Conservation (phyloP, 2,888 invertebrate species). For the Augochlorella aurata region DNA sequence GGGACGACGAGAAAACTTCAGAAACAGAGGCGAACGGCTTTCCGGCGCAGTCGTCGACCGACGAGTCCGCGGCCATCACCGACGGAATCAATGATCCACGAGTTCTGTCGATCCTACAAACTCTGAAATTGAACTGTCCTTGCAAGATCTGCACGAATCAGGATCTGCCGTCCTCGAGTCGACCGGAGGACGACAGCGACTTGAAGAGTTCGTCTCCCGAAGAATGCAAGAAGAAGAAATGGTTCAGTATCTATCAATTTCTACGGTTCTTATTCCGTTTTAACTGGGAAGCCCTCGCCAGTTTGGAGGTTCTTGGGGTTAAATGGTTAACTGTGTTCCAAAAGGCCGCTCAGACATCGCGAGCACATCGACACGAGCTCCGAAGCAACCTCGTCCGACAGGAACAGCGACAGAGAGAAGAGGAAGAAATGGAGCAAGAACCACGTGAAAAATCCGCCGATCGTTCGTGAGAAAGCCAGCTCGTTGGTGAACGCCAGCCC, state of each 20-base stretch:
- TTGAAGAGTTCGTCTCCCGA: slow-evolving; percentile 58
- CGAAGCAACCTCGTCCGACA: slow-evolving; percentile 56
- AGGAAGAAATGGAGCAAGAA: slow-evolving; percentile 22
- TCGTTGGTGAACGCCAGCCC: slow-evolving; percentile 18
- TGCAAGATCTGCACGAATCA: slow-evolving; percentile 61
- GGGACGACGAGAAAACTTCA: slow-evolving; percentile 49
- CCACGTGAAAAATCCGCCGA: not conserved
- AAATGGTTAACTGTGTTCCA: not conserved
- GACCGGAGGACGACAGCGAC: slow-evolving; percentile 58
- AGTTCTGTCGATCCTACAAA: slow-evolving; percentile 46
- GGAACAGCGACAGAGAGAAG: slow-evolving; percentile 23
- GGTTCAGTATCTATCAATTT: slow-evolving; percentile 20
- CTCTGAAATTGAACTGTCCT: slow-evolving; percentile 55
- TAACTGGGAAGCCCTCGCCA: too few relatives aligned
- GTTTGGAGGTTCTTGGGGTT: not conserved
- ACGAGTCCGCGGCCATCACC: slow-evolving; percentile 58
- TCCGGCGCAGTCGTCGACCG: slow-evolving; percentile 50
- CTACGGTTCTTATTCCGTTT: not conserved
- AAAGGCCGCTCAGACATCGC: slow-evolving; percentile 48
- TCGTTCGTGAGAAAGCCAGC: slow-evolving; percentile 18
- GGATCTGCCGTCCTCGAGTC: slow-evolving; percentile 33
- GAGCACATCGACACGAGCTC: slow-evolving; percentile 51
- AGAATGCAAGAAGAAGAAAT: slow-evolving; percentile 47
- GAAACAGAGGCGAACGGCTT: slow-evolving; percentile 57
- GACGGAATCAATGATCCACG: slow-evolving; percentile 51